Evolutionary conservation across 2,888 invertebrate genomes (phyloP).

Genomic region (Dugesia japonica): DNA sequence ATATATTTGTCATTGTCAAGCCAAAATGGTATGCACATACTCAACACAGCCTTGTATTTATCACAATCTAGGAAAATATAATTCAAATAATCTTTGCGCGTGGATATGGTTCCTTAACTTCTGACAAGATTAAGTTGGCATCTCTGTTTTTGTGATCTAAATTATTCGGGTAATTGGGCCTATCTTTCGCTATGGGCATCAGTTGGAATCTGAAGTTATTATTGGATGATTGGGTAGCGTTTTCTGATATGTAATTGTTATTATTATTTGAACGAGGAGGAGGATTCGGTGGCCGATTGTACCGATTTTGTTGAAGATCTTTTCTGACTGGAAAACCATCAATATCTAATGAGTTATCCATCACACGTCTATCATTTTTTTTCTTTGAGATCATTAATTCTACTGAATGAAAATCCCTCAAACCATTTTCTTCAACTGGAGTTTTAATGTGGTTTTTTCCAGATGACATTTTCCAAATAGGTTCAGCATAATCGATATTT

Average conservation of each 20-base stretch:
- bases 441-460: neutral
- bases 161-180: neutral
- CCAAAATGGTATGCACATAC: neutral
- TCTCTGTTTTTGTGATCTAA: neutral
- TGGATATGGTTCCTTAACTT: neutral
- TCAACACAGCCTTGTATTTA: neutral
- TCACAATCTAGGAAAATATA: too few species aligned
- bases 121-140: neutral
- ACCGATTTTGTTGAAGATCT: neutral
- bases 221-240: neutral
- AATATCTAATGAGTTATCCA: neutral
- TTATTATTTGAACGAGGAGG: too few species aligned
- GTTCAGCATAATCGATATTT: neutral
- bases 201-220: neutral
- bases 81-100: neutral
- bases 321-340: neutral
- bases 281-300: neutral
- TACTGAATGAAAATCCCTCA: neutral
- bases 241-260: too few species aligned
- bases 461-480: neutral
- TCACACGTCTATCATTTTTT: neutral
- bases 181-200: neutral
- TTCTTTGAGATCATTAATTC: neutral
- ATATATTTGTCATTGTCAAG: neutral
- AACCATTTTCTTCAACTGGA: neutral